phyloP scores from a whole-genome alignment of 2,888 invertebrate genomes.

The Apamea sordens region DNA sequence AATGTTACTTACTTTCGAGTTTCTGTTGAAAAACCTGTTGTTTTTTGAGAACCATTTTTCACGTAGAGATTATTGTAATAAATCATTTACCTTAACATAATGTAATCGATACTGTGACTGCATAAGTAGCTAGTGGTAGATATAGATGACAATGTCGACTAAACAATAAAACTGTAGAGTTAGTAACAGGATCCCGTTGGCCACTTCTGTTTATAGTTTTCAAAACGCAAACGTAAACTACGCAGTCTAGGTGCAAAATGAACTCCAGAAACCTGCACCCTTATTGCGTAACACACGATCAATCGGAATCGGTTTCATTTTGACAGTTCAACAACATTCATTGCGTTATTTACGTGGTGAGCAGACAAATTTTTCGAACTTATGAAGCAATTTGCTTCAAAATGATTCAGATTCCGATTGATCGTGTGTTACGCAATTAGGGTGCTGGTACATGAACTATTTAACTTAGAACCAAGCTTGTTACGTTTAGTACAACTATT shows the following conservation, averaged over 20 bases:
- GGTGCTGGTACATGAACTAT: slow-evolving; percentile 15
- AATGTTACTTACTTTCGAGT: too few relatives aligned
- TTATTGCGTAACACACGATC: too few relatives aligned
- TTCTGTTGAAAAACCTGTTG: not conserved
- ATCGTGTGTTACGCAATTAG: too few relatives aligned
- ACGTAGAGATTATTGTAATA: not conserved
- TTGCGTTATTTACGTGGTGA: too few relatives aligned
- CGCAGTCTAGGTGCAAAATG: slow-evolving; percentile 25
- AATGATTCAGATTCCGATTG: too few relatives aligned
- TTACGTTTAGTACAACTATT: slow-evolving; percentile 17
- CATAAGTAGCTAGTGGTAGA: not conserved
- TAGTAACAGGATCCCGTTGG: not conserved
- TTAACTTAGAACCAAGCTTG: slow-evolving; percentile 23
- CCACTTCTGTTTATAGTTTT: slow-evolving; percentile 12
- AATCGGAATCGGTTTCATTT: too few relatives aligned
- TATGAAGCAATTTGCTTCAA: too few relatives aligned
- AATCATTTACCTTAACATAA: not conserved
- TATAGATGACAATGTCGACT: not conserved
- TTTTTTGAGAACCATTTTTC: not conserved
- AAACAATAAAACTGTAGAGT: not conserved
- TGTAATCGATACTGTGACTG: not conserved
- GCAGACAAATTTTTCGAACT: too few relatives aligned
- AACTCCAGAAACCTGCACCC: not conserved
- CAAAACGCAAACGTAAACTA: slow-evolving; percentile 37
- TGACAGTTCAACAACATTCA: too few relatives aligned